phyloP scores from a whole-genome alignment of 2,888 invertebrate species.

The Steinernema scapterisci region DNA sequence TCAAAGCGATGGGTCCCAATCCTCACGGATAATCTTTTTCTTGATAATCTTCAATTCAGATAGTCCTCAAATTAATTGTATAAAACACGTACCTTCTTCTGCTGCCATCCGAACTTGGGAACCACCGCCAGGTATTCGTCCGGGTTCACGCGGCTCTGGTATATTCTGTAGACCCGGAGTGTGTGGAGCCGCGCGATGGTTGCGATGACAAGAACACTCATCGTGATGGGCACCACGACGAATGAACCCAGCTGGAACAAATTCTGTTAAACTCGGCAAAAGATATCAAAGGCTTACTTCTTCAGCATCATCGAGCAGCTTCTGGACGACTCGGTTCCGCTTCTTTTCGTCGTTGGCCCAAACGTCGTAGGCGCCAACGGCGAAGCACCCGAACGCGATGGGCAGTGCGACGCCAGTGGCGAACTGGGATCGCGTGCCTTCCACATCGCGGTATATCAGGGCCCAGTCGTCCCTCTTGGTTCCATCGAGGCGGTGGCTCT shows the following conservation, averaged over 20 bases:
- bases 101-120: slow-evolving; percentile 1
- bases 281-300: neutral
- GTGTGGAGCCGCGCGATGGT: neutral
- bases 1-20: too few species aligned
- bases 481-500: neutral
- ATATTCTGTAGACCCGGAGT: slow-evolving; percentile 8
- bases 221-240: neutral
- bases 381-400: neutral
- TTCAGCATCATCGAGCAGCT: neutral
- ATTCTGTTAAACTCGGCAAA: neutral
- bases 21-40: too few species aligned
- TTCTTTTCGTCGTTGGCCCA: neutral
- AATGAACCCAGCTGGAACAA: neutral
- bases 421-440: slow-evolving; percentile 11
- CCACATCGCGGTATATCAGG: slow-evolving; percentile 21
- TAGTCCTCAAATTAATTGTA: neutral
- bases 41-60: too few species aligned
- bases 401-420: neutral
- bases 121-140: neutral
- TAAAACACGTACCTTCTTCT: neutral
- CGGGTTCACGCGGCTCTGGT: neutral
- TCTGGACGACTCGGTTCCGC: neutral
- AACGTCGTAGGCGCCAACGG: neutral
- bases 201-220: neutral
- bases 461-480: slow-evolving; percentile 1